Conservation (phyloP, 2,888 invertebrate species). For the Protophormia terraenovae region DNA sequence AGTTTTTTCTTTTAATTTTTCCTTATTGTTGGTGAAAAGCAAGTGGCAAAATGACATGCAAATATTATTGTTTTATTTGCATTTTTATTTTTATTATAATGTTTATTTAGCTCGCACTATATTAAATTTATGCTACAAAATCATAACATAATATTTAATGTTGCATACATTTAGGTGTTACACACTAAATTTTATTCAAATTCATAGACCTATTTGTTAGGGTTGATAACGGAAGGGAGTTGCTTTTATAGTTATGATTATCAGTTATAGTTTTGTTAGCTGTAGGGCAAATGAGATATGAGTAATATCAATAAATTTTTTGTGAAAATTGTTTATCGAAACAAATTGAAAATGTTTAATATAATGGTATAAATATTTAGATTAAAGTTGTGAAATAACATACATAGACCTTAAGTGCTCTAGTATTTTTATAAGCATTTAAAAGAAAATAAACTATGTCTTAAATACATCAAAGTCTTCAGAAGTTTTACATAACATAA, state of each 20-base stretch:
- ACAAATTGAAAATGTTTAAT: not conserved
- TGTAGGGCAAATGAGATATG: not conserved
- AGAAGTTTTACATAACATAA: too few relatives aligned
- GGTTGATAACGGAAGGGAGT: not conserved
- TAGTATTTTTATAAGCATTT: too few relatives aligned
- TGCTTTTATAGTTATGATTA: not conserved
- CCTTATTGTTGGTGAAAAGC: not conserved
- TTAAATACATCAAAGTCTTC: too few relatives aligned
- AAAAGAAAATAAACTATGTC: not conserved
- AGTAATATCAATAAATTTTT: not conserved
- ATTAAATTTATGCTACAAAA: slow-evolving; percentile 13
- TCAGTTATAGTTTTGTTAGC: not conserved
- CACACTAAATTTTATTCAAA: not conserved
- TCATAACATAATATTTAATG: slow-evolving; percentile 34
- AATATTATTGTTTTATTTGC: slow-evolving; percentile 53
- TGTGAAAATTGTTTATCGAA: not conserved
- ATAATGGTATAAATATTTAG: not conserved
- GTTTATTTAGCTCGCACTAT: slow-evolving; percentile 30
- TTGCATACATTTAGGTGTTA: not conserved
- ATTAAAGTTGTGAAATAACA: not conserved
- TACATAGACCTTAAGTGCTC: not conserved
- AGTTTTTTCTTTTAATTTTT: not conserved
- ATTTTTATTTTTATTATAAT: slow-evolving; percentile 55
- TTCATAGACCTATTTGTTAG: not conserved
- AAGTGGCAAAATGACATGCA: slow-evolving; percentile 56